Evolutionary conservation across 37 sponge, comb jelly and placozoan genomes (phyloP), one percentile per base, ranked within the genome.

Genomic region (Crambe crambe): DNA sequence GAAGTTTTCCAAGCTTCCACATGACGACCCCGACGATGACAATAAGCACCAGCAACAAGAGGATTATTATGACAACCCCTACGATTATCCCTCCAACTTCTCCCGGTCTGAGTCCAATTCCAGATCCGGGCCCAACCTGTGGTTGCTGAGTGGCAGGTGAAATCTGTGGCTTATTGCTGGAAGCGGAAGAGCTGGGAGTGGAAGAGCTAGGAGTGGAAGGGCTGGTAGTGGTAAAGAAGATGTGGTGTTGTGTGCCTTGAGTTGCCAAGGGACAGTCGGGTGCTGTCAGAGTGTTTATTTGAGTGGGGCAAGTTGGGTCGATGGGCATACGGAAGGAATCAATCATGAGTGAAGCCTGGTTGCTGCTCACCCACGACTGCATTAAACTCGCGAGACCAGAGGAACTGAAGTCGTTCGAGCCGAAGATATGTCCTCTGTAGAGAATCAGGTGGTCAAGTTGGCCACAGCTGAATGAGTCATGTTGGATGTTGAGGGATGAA

Each of bases 361-460:
- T 73, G 47, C 65, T 65, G 2, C 0, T 37, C 4, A 82, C 56
- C 83, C 83, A 82, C 3, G 75, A 47, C 23, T 74, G 83, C 3
- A 82, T 39, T 51, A 82, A 35, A 2, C 42, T 15, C 2, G 63
- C 74, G 0, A 82, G 74, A 25, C 20, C 83, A 32, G 0, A 10
- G 3, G 75, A 74, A 65, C 56, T 74, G 38, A 35, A 74, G 25
- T 26, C 43, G 36, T 54, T 35, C 26, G 65, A 74, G 36, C 83
- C 83, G 10, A 82, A 9, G 56, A 82, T 63, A 22, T 65, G 22
- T 34, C 62, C 75, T 38, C 83, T 57, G 67, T 66, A 82, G 35
- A 73, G 30, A 20, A 80, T 54, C 42, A 60, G 81, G 62, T 80
- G 37, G 22, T 35, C 67, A 1, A 62, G 66, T 34, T 47, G 39